Percentiles rank a stretch among this genome's conserved stretches.
Evolutionary conservation across 2,113 vertebrate species (phyloP).

Genomic region (Zosterops japonicus): DNA sequence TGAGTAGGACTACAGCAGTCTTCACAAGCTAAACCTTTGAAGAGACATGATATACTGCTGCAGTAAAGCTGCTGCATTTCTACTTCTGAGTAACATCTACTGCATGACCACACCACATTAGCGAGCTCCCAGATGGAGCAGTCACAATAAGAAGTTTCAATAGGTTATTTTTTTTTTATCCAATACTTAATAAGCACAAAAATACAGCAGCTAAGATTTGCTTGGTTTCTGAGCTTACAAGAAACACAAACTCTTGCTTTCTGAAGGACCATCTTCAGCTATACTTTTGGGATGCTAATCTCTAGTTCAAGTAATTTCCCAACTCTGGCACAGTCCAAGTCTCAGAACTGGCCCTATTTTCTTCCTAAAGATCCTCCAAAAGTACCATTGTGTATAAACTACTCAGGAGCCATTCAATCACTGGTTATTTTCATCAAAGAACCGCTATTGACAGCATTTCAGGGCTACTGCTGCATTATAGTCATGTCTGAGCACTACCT

Average conservation of each 20-base stretch:
- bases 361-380: background rate
- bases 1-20: background rate
- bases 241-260: background rate
- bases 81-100: background rate
- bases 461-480: background rate
- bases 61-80: background rate
- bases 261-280: background rate
- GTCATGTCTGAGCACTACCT: background rate
- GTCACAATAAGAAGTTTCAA: background rate
- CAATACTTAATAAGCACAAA: background rate
- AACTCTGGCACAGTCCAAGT: background rate
- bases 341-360: background rate
- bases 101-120: background rate
- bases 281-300: background rate
- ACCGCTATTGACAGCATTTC: background rate
- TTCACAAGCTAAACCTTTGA: background rate
- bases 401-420: background rate
- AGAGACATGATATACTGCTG: background rate
- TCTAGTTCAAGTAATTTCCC: background rate
- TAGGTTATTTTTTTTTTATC: background rate
- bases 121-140: background rate
- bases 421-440: background rate
- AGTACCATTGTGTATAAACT: background rate
- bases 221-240: background rate
- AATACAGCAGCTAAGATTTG: background rate